Conservation (phyloP, 2,888 invertebrate genomes). For the Caenorhabditis sulstoni region DNA sequence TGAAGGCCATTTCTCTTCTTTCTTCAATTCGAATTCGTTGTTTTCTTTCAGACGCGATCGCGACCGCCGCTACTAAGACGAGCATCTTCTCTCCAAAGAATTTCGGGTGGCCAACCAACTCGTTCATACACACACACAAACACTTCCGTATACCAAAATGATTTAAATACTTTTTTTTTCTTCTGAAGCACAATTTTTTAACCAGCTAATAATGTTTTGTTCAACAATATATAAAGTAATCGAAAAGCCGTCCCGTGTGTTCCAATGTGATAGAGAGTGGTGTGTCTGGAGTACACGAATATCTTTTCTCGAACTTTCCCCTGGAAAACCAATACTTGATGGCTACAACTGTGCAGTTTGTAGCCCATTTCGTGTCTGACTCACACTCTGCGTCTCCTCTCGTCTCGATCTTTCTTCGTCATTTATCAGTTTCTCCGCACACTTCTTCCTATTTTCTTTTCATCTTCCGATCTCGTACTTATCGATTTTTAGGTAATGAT, state of each 20-base stretch:
- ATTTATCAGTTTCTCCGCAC: slow-evolving; percentile 21
- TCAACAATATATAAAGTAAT: background rate
- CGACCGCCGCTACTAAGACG: slow-evolving; percentile 39
- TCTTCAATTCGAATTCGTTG: background rate
- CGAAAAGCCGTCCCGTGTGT: background rate
- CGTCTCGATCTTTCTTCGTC: background rate
- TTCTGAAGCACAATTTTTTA: no score
- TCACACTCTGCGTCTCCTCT: slow-evolving; percentile 21
- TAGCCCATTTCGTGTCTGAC: slow-evolving; percentile 29
- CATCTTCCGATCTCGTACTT: no score
- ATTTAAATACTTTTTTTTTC: no score
- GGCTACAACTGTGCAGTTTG: slow-evolving; percentile 25
- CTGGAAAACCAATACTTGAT: slow-evolving; percentile 46
- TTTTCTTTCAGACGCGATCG: slow-evolving; percentile 48
- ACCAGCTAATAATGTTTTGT: no score
- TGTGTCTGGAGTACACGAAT: slow-evolving; percentile 35
- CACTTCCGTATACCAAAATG: no score
- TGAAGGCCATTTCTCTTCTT: slow-evolving; percentile 18
- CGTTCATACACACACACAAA: background rate
- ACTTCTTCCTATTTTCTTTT: slow-evolving; percentile 1
- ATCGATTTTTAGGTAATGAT: slow-evolving; percentile 31
- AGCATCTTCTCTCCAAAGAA: background rate
- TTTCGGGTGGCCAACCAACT: slow-evolving; percentile 22
- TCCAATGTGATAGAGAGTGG: background rate
- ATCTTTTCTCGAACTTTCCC: slow-evolving; percentile 9